A percentile compares a stretch with the other conserved stretches of the same genome.
These are phyloP conservation scores for Regulus satrapa DNA, from an alignment of 2,113 vertebrate species.

Conservation along the genomic window DNA sequence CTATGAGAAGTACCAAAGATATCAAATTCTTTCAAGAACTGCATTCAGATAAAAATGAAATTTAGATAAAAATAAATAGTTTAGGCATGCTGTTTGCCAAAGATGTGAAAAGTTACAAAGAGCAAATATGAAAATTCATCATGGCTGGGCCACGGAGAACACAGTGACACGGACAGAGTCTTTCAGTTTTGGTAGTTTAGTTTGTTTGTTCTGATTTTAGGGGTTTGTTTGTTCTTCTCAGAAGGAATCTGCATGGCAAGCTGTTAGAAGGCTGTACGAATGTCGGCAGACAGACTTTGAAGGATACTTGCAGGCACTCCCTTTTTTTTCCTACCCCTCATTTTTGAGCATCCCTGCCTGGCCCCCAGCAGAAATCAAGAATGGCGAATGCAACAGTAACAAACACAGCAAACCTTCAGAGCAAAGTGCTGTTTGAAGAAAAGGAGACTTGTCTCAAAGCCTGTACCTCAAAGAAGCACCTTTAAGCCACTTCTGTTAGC, in stretches of 20 bases:
- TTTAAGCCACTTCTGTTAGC: not conserved
- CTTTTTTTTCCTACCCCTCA: fast-evolving
- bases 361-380: not conserved
- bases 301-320: not conserved
- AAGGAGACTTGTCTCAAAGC: not conserved
- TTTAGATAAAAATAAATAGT: not conserved
- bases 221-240: not conserved
- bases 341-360: not conserved
- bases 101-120: not conserved
- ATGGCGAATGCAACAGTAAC: fast-evolving
- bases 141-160: not conserved
- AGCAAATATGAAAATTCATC: not conserved
- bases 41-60: not conserved
- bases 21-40: not conserved
- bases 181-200: not conserved
- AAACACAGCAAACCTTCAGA: not conserved
- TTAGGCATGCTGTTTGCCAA: not conserved
- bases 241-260: not conserved
- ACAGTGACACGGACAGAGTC: not conserved
- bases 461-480: not conserved
- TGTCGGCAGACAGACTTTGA: not conserved
- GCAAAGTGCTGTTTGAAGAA: fast-evolving
- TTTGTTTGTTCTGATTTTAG: not conserved
- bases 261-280: not conserved
- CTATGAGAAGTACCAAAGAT: not conserved